phyloP scores from a whole-genome alignment of 2,797 vertebrate species.

The Sebastes iracundus region DNA sequence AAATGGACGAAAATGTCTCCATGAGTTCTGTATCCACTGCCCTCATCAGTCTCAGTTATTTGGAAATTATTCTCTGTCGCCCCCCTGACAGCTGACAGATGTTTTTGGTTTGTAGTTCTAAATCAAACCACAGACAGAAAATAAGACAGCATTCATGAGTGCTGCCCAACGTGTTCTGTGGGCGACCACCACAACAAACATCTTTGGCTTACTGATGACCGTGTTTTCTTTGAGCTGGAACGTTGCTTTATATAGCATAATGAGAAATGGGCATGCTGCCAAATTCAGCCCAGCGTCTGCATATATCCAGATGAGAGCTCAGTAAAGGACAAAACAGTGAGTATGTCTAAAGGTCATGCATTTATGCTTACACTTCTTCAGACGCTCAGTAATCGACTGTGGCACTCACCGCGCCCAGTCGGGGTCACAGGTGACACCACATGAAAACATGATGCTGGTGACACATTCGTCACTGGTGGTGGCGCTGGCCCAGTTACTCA shows the following conservation, averaged over 20 bases:
- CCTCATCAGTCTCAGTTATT: conserved; percentile 18
- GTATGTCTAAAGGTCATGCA: conserved; percentile 69
- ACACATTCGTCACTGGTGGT: conserved; percentile 48
- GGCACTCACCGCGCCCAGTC: conserved; percentile 30
- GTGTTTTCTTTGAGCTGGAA: conserved; percentile 2
- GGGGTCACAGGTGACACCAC: conserved; percentile 53
- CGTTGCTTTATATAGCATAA: neutral
- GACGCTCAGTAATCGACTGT: conserved; percentile 55
- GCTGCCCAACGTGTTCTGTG: neutral
- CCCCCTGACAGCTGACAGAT: conserved; percentile 21
- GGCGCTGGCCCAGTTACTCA: conserved; percentile 16
- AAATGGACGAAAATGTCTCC: conserved; percentile 14
- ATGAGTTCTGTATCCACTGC: conserved; percentile 7
- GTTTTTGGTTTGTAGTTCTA: conserved; percentile 19
- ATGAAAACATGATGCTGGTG: conserved; percentile 29
- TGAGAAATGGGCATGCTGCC: conserved; percentile 9
- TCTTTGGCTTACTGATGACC: neutral
- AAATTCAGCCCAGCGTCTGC: conserved; percentile 18
- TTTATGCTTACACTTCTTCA: conserved; percentile 61
- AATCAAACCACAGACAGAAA: conserved; percentile 16
- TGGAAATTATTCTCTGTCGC: conserved; percentile 12
- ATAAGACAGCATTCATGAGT: neutral
- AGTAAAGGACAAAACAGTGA: conserved; percentile 66
- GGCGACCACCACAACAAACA: neutral
- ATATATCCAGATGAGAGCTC: conserved; percentile 44